Evolutionary conservation across 2,888 invertebrate species (phyloP).

Genomic region (Drosophila anomelani): DNA sequence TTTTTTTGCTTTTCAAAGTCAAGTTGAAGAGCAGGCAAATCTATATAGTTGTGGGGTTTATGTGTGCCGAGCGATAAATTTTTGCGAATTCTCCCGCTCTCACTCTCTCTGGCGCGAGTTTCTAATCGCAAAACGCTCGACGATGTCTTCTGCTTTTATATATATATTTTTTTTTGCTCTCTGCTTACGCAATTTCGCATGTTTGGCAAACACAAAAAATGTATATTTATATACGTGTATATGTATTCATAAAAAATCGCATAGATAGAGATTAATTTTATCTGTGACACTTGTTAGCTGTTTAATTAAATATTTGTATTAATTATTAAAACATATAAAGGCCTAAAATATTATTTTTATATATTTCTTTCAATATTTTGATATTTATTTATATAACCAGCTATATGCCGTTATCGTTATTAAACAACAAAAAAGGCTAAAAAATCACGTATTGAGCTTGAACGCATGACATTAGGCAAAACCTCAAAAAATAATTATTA

Average conservation of each 20-base stretch:
- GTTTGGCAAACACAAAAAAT: slow-evolving; percentile 67
- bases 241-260: neutral
- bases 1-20: slow-evolving; percentile 66
- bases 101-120: neutral
- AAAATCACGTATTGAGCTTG: slow-evolving; percentile 55
- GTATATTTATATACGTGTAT: neutral
- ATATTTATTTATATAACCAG: neutral
- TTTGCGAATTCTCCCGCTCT: slow-evolving; percentile 66
- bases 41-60: slow-evolving; percentile 1
- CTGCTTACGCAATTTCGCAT: slow-evolving; percentile 73
- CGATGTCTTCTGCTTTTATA: neutral
- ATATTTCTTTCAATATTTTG: neutral
- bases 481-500: neutral
- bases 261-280: slow-evolving; percentile 2
- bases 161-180: neutral
- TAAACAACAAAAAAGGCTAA: neutral
- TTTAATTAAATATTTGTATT: neutral
- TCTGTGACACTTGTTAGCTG: too few relatives aligned
- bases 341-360: neutral
- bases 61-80: slow-evolving; percentile 48
- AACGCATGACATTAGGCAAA: slow-evolving; percentile 28
- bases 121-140: slow-evolving; percentile 24
- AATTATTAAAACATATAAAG: neutral
- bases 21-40: slow-evolving; percentile 71
- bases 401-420: slow-evolving; percentile 22